Base-by-base conservation (phyloP, 2,888 invertebrate species). In the Cheilosia urbana region DNA sequence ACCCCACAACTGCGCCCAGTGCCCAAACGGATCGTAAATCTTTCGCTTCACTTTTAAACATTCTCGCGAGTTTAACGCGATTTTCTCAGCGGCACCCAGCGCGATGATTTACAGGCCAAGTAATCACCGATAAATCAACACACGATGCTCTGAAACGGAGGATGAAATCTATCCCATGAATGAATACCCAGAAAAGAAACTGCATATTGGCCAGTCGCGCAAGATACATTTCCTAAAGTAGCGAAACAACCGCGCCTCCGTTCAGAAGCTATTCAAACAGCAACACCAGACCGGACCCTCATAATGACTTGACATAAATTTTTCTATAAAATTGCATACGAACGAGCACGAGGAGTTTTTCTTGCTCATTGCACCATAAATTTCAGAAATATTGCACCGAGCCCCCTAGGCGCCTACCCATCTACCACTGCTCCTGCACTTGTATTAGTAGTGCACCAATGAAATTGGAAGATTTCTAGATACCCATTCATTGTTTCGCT, bases 261-360 rank as follows among this genome's bases (percentile, higher is more conserved):
- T 30, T 51, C 34, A 63, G 47, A 47, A 37, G 62, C 37, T 62
- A 47, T 66, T 62, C 62, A 69, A 81, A 72, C 62, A 53, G 49
- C 78, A 66, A 49, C 42, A 66, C 78, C 79, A 47, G 76, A 72
- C 80, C 49, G 84, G 76, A 80, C 81, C 66, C 66, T 53, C 77
- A 72, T 85, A 85, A 85, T 77, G 85, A 85, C 85, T 85, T 85
- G 76, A 81, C 77, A 85, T 85, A 85, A 81, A 81, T 85, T 81
- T 65, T 77, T 68, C 72, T 71, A 66, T 42, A 75, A 80, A 84
- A 84, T 73, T 75, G 80, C 73, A 75, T 62, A 58, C 66, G 24
- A 51, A 21, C 51, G 21, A 51, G 51, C 47, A 60, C 21, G 73
- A 57, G 73, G 51, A 63, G 30, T 47, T 63, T 49, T 69, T 58